Evolutionary conservation across 2,113 vertebrate genomes (phyloP), one percentile per base, ranked within the genome.

Genomic region (Percina caprodes): DNA sequence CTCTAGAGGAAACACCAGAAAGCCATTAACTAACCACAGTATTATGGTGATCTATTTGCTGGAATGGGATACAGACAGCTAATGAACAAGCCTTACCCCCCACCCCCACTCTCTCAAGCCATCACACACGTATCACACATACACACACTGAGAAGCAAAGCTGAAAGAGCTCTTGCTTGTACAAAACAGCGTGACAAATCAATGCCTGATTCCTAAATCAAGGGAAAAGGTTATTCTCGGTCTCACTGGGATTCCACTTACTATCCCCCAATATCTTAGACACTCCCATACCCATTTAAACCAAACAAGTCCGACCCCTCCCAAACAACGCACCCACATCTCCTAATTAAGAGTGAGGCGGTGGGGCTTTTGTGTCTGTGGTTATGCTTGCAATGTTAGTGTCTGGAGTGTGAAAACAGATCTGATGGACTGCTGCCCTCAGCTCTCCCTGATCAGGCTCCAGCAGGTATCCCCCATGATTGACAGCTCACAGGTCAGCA

Each of bases 21-120:
- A 98, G 96, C 97, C 98, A 99, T 99, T 99, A 99, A 98, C 96
- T 98, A 97, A 99, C 96, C 96, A 96, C 97, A 97, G 96, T 96
- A 97, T 98, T 97, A 98, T 96, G 96, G 96, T 96, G 95, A 98
- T 99, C 97, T 97, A 97, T 96, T 97, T 91, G 85, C 95, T 97
- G 96, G 96, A 96, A 96, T 94, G 95, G 96, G 96, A 95, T 94
- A 94, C 94, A 96, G 96, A 96, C 86, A 92, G 95, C 97, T 98
- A 97, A 98, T 97, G 97, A 98, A 98, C 96, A 96, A 94, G 95
- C 93, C 94, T 96, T 93, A 95, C 96, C 61, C 45, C 13, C 54
- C 21, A 42, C 65, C n/a, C 33, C 10, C 21, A 30, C 55, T 10
- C 24, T 48, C 69, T 69, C 58, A 24, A 21, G 59, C 48, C 78